Evolutionary conservation across 2,797 vertebrate genomes (phyloP), one percentile per base, ranked within the genome.

Genomic region (Esox lucius): DNA sequence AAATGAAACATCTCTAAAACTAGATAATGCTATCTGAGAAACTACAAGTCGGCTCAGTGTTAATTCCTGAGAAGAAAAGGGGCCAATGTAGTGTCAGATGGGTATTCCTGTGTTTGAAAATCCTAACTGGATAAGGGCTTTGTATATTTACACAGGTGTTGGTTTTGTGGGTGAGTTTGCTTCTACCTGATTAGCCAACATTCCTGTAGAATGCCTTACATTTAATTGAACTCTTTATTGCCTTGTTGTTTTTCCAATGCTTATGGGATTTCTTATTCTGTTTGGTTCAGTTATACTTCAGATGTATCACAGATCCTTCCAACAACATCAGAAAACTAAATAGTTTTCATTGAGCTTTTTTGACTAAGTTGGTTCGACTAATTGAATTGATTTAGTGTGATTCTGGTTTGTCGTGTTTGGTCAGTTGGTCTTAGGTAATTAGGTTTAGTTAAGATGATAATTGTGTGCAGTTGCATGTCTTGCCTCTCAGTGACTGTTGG

Each of bases 11-110:
- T 26, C 53, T 9, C 53, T 7, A 24, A 24, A 68, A 68, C 67
- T 66, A 81, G 91, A 92, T 90, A 90, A 90, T 22, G 83, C 73
- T 83, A 78, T 81, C 69, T 9, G 33, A 68, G 74, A 75, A 77
- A 76, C 76, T 64, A 22, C 11, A 2, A 6, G 1, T 77, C 49
- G 69, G 42, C 26, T 48, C 35, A 76, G 77, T 65, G 68, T 80
- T 86, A 15, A 85, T 84, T 82, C 81, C 35, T 7, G 65, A 70
- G 22, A 49, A 70, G 22, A 49, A 46, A 11, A 46, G 42, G 42
- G 42, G 11, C 42, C 42, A 46, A 46, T 0, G 64, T 70, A 76
- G n/a, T 59, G 62, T 72, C 24, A 59, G 49, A n/a, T 19, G 24
- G 49, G 35, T 77, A 62, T 62, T 48, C 53, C 24, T 9, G 17